Percentiles rank a stretch among this genome's conserved stretches.
Conservation (phyloP, 2,113 vertebrate species). For the Rhinoptilus africanus region DNA sequence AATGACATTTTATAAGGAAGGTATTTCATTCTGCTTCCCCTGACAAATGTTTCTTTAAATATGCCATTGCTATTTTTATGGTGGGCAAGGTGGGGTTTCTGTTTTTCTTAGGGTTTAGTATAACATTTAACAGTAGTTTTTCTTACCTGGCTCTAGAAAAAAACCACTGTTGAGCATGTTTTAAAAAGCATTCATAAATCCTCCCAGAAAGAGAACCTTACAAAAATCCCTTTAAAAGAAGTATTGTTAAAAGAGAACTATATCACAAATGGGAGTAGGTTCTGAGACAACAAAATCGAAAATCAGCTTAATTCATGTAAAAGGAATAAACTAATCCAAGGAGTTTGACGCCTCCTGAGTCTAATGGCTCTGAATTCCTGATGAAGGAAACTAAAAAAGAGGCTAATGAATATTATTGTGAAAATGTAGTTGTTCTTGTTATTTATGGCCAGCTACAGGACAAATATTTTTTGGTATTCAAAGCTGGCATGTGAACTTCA, state of each 20-base stretch:
- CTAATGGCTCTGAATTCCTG: background rate
- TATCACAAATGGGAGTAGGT: background rate
- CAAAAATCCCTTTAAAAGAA: background rate
- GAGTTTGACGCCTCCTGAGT: background rate
- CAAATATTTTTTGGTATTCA: background rate
- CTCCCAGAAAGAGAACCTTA: background rate
- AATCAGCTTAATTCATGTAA: background rate
- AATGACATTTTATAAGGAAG: background rate
- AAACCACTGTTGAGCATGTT: fast-evolving
- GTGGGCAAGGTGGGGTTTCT: background rate
- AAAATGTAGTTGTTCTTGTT: background rate
- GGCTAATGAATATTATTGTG: fast-evolving
- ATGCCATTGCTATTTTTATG: background rate
- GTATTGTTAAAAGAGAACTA: background rate
- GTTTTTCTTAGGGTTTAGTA: background rate
- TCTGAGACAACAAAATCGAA: background rate
- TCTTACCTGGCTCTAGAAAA: background rate
- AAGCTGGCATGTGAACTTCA: background rate
- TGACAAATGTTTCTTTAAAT: slow-evolving; percentile 24
- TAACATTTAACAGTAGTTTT: background rate
- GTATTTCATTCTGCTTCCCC: slow-evolving; percentile 3
- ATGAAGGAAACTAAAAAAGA: background rate
- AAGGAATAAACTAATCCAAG: background rate
- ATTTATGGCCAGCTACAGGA: background rate
- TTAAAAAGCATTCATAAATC: background rate